Conservation (phyloP, 2,797 vertebrate species). For the Hippocampus kuda region DNA sequence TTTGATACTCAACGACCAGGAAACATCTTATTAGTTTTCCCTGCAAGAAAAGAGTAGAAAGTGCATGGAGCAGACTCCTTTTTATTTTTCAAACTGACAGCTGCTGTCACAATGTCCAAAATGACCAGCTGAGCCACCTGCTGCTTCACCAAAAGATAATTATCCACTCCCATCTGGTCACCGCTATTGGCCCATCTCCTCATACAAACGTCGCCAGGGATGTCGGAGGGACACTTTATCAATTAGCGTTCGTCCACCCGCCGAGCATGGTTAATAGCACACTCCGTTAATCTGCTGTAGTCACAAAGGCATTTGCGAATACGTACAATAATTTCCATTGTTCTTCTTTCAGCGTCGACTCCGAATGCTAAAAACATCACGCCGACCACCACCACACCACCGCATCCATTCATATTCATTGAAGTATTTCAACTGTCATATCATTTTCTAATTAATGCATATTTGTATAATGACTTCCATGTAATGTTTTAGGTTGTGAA, state of each 20-base stretch:
- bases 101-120: too few species aligned
- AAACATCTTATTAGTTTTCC: not conserved
- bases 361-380: not conserved
- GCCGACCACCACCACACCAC: too few species aligned
- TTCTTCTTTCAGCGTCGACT: not conserved
- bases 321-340: not conserved
- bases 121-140: not conserved
- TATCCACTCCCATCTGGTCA: not conserved
- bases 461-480: too few species aligned
- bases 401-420: too few species aligned
- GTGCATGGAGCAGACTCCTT: too few species aligned
- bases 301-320: too few species aligned
- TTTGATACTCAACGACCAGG: not conserved
- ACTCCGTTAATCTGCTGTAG: too few species aligned
- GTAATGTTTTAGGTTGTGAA: not conserved
- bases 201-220: not conserved
- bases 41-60: too few species aligned
- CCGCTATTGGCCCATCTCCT: not conserved
- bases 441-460: too few species aligned
- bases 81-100: too few species aligned
- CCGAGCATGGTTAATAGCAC: not conserved
- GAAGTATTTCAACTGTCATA: too few species aligned
- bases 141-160: not conserved
- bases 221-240: not conserved
- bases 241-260: not conserved